phyloP scores from a whole-genome alignment of 2,888 invertebrate genomes.

The Pristionchus exspectatus region DNA sequence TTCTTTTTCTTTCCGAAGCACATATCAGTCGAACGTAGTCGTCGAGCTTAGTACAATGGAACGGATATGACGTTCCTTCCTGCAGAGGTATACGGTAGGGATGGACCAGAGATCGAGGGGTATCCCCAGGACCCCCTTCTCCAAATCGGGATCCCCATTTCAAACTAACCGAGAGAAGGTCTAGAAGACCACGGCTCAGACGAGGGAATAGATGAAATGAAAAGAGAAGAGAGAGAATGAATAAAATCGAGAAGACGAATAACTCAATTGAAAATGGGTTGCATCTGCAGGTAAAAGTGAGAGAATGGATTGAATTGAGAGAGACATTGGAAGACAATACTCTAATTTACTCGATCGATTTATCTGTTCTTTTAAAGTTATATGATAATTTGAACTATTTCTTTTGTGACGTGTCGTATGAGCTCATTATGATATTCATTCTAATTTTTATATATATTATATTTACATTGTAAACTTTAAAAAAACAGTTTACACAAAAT shows the following conservation, averaged over 20 bases:
- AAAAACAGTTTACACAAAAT: background rate
- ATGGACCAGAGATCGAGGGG: background rate
- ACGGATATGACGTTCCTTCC: slow-evolving; percentile 39
- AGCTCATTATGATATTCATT: background rate
- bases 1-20: slow-evolving; percentile 47
- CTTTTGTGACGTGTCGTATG: background rate
- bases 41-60: background rate
- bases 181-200: slow-evolving; percentile 11
- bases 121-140: background rate
- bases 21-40: slow-evolving; percentile 39
- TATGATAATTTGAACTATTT: background rate
- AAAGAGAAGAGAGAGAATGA: slow-evolving; percentile 16
- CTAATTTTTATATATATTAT: background rate
- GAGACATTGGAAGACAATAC: background rate
- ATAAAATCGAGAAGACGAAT: background rate
- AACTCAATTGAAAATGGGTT: background rate
- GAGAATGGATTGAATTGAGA: background rate
- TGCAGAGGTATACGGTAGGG: background rate
- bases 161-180: background rate
- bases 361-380: background rate
- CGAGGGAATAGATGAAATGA: slow-evolving; percentile 47
- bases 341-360: background rate
- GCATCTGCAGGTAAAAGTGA: background rate
- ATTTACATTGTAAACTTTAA: background rate
- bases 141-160: background rate